Evolutionary conservation across 2,888 invertebrate genomes (phyloP), one percentile per base, ranked within the genome.

Genomic region (Pyrrhia umbra): DNA sequence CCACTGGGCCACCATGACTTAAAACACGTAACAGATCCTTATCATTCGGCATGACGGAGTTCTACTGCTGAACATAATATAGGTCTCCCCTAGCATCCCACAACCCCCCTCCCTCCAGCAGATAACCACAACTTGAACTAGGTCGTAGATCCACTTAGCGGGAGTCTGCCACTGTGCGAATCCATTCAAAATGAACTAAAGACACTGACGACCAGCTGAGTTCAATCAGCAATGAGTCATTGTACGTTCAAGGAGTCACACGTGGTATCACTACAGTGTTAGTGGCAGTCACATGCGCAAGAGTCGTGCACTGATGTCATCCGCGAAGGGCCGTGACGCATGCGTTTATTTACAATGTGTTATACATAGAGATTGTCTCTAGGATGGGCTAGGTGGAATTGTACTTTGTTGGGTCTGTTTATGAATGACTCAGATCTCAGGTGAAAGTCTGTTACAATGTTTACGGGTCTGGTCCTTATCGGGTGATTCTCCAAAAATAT

Each of bases 311-410:
- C 39, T 79, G 81, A 80, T 74, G 74, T 78, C 79, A 80, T 67
- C 13, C 39, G 39, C 49, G 43, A 65, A 79, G 79, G 68, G 72
- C 68, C 50, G 10, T 79, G 79, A 79, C 79, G 76, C 72, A 79
- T 37, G 18, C 27, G 42, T 39, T 56, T 68, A 46, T 70, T 75
- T 77, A 66, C 60, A 25, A 62, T 45, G 69, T 15, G 10, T 18
- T 69, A 21, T 39, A 46, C 42, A 15, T 27, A 20, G 6, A 18
- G 13, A 43, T 40, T 18, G 18, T 39, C 21, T 42, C 15, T 55
- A 46, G 34, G 27, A 62, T 43, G 25, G 10, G 16, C 1, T 39
- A 1, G 20, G 2, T 0, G 13, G 10, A 27, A 23, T 27, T 15
- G 16, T 42, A 62, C 34, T 27, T 13, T 46, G 21, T 1, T 47